Conservation (phyloP, 2,888 invertebrate genomes). For the Elysia crispata region DNA sequence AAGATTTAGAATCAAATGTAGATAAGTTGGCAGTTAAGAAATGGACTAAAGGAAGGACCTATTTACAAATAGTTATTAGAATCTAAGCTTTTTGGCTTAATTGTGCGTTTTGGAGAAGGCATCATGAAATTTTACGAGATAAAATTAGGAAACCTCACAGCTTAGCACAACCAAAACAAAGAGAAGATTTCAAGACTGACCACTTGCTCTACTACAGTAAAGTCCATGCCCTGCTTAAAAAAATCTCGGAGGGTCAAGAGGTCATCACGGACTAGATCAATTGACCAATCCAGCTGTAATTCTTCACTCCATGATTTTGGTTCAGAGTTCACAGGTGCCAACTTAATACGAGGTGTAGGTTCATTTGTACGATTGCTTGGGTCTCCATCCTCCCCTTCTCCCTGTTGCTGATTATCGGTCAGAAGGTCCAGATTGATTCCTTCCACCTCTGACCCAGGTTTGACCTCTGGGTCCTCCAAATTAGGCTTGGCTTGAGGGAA, state of each 20-base stretch:
- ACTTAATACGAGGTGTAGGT: constrained; percentile 27
- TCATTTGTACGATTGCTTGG: constrained; percentile 16
- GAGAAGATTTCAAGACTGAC: constrained; percentile 56
- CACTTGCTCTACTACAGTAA: constrained; percentile 73
- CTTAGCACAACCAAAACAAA: too few species aligned
- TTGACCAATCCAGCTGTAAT: constrained; percentile 69
- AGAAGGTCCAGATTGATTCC: constrained; percentile 24
- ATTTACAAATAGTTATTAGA: too few species aligned
- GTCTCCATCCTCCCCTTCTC: constrained; percentile 26
- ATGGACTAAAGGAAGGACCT: too few species aligned
- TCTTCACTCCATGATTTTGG: constrained; percentile 69
- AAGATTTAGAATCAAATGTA: too few species aligned
- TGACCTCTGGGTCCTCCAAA: not conserved
- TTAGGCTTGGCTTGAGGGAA: constrained; percentile 13
- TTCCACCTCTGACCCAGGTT: not conserved
- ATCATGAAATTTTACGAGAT: too few species aligned
- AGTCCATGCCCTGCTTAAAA: constrained; percentile 72
- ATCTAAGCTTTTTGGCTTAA: too few species aligned
- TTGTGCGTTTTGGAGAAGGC: too few species aligned
- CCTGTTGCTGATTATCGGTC: constrained; percentile 14
- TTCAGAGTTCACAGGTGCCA: constrained; percentile 63
- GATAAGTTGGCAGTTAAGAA: too few species aligned
- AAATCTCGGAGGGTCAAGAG: constrained; percentile 71
- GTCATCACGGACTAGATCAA: constrained; percentile 66
- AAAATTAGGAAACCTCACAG: too few species aligned